These are phyloP conservation scores for Acrobasis consociella DNA, from an alignment of 2,888 invertebrate genomes.

Conservation along the genomic window DNA sequence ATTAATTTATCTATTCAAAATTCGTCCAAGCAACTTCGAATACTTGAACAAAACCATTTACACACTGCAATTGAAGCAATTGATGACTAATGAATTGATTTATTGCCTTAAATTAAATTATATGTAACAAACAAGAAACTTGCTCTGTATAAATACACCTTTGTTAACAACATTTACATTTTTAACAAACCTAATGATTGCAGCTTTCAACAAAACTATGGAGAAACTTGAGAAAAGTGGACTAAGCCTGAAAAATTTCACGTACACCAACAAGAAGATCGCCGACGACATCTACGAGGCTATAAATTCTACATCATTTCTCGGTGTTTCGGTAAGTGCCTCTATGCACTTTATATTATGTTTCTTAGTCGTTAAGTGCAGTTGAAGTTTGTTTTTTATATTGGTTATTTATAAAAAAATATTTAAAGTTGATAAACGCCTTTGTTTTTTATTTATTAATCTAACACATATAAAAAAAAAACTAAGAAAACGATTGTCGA, in stretches of 20 bases:
- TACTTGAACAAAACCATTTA: background rate
- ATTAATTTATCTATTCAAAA: slow-evolving; percentile 2
- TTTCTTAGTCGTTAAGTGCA: slow-evolving; percentile 25
- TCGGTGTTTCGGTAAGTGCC: slow-evolving; percentile 96
- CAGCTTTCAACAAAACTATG: slow-evolving; percentile 98
- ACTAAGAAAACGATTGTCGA: no score
- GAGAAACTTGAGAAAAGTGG: slow-evolving; percentile 90
- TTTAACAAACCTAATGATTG: background rate
- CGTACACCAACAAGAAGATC: slow-evolving; percentile 96
- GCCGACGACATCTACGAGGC: slow-evolving; percentile 98
- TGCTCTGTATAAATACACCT: no score
- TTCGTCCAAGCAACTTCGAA: background rate
- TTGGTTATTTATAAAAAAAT: background rate
- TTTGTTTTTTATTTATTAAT: no score
- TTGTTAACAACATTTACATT: no score
- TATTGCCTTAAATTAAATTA: no score
- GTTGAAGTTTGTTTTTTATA: slow-evolving; percentile 7
- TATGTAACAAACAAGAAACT: no score
- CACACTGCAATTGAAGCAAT: no score
- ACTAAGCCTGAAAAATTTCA: slow-evolving; percentile 95
- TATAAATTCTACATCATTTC: slow-evolving; percentile 98
- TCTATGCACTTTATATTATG: slow-evolving; percentile 23
- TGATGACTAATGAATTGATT: no score
- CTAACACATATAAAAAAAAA: no score
- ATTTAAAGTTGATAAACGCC: no score